phyloP scores from a whole-genome alignment of 2,888 invertebrate genomes.

The Perithous albicinctus region DNA sequence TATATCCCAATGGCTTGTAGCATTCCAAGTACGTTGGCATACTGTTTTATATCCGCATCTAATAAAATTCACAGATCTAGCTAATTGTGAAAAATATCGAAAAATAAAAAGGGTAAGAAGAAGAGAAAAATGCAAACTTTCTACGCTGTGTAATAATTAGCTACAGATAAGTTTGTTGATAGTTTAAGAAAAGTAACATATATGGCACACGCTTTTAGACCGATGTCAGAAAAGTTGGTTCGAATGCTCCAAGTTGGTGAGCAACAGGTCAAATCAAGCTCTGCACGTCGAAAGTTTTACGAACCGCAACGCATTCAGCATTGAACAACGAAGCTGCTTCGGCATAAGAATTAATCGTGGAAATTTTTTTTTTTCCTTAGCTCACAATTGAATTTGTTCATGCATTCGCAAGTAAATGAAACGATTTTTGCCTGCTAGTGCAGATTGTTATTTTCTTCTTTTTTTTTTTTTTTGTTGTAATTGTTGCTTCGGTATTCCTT shows the following conservation, averaged over 20 bases:
- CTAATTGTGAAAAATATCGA: too few relatives aligned
- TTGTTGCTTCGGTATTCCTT: neutral
- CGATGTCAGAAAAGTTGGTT: conserved; percentile 17
- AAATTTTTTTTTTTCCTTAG: neutral
- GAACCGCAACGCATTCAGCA: neutral
- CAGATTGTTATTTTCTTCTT: too few relatives aligned
- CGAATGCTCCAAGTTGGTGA: neutral
- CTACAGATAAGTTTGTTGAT: conserved; percentile 19
- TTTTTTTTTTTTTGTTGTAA: too few relatives aligned
- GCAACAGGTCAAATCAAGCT: conserved; percentile 35
- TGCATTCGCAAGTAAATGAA: neutral
- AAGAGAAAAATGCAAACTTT: too few relatives aligned
- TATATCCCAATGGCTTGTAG: too few relatives aligned
- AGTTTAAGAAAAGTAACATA: neutral
- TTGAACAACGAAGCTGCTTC: neutral
- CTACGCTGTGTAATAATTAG: neutral
- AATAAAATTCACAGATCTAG: too few relatives aligned
- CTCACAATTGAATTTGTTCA: neutral
- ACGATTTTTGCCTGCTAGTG: neutral
- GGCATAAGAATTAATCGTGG: neutral
- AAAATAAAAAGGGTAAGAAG: too few relatives aligned
- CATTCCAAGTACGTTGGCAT: too few relatives aligned
- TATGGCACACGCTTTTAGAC: neutral
- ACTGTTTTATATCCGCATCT: too few relatives aligned
- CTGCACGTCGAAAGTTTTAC: neutral